A percentile compares a stretch with the other conserved stretches of the same genome.
Evolutionary conservation across 2,888 invertebrate genomes (phyloP).

Genomic region (Diplazon laetatorius): DNA sequence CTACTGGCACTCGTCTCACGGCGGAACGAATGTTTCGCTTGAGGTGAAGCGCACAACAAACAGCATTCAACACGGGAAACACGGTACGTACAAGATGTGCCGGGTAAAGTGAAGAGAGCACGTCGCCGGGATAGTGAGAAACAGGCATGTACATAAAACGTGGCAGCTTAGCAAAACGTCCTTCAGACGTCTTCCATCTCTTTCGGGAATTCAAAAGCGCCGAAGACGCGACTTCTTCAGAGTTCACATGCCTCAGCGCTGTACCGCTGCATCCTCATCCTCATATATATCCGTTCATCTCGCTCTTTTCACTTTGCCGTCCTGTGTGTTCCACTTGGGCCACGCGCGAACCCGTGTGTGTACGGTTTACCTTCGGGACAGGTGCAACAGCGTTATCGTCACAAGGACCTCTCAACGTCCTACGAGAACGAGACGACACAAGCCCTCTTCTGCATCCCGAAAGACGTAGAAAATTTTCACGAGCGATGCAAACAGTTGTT

Average conservation of each 20-base stretch:
- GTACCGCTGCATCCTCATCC: neutral
- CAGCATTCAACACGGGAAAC: conserved; percentile 59
- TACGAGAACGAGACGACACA: conserved; percentile 11
- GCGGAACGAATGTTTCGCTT: conserved; percentile 65
- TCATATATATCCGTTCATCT: neutral
- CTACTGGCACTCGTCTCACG: conserved; percentile 41
- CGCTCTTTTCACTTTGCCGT: neutral
- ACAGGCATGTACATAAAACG: conserved; percentile 56
- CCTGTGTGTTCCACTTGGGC: conserved; percentile 24
- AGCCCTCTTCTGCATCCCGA: conserved; percentile 17
- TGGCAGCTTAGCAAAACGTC: conserved; percentile 67
- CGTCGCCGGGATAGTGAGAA: conserved; percentile 46
- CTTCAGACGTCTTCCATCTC: conserved; percentile 65
- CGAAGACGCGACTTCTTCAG: conserved; percentile 55
- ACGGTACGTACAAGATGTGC: conserved; percentile 17
- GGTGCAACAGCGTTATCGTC: conserved; percentile 24
- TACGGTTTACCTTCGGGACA: neutral
- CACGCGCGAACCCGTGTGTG: neutral
- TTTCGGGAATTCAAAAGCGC: conserved; percentile 64
- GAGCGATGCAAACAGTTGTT: conserved; percentile 54
- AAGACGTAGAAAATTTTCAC: conserved; percentile 38
- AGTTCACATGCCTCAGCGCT: conserved; percentile 31
- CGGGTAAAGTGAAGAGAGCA: conserved; percentile 42
- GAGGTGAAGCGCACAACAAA: conserved; percentile 72
- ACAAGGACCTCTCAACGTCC: conserved; percentile 41